Conservation (phyloP, 30 jellyfish, hydroid and myxozoan species). For the Mastigias papua region DNA sequence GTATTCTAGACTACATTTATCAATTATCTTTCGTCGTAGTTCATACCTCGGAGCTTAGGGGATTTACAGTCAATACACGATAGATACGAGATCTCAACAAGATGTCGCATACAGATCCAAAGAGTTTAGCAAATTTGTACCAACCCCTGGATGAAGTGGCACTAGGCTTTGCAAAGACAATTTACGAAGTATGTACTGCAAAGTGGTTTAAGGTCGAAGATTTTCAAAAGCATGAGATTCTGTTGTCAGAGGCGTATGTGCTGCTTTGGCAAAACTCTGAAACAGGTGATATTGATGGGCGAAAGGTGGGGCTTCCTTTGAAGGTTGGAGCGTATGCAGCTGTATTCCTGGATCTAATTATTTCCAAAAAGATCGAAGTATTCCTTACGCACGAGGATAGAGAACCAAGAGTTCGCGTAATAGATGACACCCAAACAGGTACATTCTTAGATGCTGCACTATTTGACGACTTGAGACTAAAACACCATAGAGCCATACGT, state of each 20-base stretch:
- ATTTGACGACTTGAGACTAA: conserved; percentile 83
- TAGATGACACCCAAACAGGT: conserved; percentile 72
- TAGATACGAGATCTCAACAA: background rate
- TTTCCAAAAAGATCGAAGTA: conserved; percentile 80
- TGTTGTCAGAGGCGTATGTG: conserved; percentile 92
- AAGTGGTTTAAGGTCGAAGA: conserved; percentile 63
- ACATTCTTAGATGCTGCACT: conserved; percentile 85
- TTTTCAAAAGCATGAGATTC: conserved; percentile 84
- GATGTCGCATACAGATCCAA: conserved; percentile 94
- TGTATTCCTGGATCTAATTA: conserved; percentile 85
- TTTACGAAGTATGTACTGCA: conserved; percentile 76
- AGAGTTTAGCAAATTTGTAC: conserved; percentile 91
- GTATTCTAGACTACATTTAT: too few species aligned
- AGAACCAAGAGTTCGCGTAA: conserved; percentile 85
- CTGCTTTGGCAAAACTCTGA: conserved; percentile 98
- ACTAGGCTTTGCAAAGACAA: conserved; percentile 75
- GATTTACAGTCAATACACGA: background rate
- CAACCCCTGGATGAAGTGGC: conserved; percentile 99
- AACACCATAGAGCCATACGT: conserved; percentile 71
- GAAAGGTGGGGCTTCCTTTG: conserved; percentile 93
- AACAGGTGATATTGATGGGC: conserved; percentile 97
- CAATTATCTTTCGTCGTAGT: background rate
- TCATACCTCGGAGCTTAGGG: background rate
- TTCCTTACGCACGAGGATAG: conserved; percentile 71
- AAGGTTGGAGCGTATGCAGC: conserved; percentile 99